Base-by-base conservation (phyloP, 2,797 vertebrate species). In the Scomberomorus guttatus region DNA sequence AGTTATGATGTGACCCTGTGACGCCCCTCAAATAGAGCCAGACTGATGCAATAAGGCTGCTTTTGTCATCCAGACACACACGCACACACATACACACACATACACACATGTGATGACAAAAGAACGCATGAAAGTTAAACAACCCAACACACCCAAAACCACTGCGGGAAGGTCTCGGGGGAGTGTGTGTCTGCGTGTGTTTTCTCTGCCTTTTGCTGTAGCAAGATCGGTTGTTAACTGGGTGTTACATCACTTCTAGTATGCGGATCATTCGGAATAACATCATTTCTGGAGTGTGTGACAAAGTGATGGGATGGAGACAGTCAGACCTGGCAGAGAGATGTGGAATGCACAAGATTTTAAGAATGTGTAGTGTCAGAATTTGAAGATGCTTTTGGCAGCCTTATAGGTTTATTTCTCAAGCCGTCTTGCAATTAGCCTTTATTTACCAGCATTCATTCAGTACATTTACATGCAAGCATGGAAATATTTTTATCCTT, bases 1-100 rank as follows among this genome's bases (percentile, higher is more conserved):
- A 84, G 93, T 94, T 94, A 94, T 65, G 85, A 88, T 69, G 60
- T 90, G 90, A 91, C 90, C 90, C 91, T 42, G 88, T 82, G 85
- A 89, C 77, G 85, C 80, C 83, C 92, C 82, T 75, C 88, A 50
- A 56, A 83, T n/a, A 44, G 58, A 91, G 68, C 75, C 81, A 89
- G 85, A 84, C 82, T 84, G 84, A 84, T 77, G 68, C 82, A 85
- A 72, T 83, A 80, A 89, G 68, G 72, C 32, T 0, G 59, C 87
- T 87, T 90, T 91, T 92, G 86, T 90, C 78, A 75, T 80, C 6
- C 3, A 0, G 51, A 79, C 69, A 72, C n/a, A 9, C 64, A 10
- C 66, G 44, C 59, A 7, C 74, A 80, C 27, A 54, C 62, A 63
- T 52, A 57, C 61, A 76, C 58, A 24, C 62, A 63, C 57, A 58